Evolutionary conservation across 1,140 invertebrate genomes (phyloP).

Genomic region (Epicauta chinensis): DNA sequence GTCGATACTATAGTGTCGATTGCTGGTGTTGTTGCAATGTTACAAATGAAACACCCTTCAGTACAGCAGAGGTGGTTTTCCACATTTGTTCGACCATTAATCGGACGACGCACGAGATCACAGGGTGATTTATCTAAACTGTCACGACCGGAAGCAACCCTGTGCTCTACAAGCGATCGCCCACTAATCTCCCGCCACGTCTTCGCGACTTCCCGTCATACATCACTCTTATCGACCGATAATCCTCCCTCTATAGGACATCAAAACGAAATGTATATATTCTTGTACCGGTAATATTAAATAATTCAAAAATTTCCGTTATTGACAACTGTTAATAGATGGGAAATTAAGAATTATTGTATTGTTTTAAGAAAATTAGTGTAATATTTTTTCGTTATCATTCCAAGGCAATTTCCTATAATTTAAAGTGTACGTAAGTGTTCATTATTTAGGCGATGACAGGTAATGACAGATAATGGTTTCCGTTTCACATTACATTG

Average conservation of each 20-base stretch:
- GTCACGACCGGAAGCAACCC: slow-evolving; percentile 40
- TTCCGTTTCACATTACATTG: slow-evolving; percentile 15
- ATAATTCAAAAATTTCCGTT: too few relatives aligned
- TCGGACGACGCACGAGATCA: slow-evolving; percentile 31
- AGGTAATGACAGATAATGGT: slow-evolving; percentile 13
- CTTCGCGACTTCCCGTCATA: slow-evolving; percentile 40
- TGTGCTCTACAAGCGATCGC: slow-evolving; percentile 38
- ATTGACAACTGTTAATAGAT: too few relatives aligned
- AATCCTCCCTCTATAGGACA: slow-evolving; percentile 15
- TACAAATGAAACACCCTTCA: slow-evolving; percentile 14
- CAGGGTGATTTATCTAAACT: slow-evolving; percentile 41
- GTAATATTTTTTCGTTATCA: slow-evolving; percentile 11
- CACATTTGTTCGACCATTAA: slow-evolving; percentile 42
- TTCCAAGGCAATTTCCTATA: neutral
- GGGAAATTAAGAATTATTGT: too few relatives aligned
- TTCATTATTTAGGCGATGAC: slow-evolving; percentile 3
- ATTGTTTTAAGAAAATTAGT: neutral
- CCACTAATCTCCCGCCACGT: slow-evolving; percentile 39
- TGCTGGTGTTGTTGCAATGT: too few relatives aligned
- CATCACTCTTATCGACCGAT: slow-evolving; percentile 27
- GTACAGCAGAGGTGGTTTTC: slow-evolving; percentile 37
- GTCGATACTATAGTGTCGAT: slow-evolving; percentile 15
- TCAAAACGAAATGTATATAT: too few relatives aligned
- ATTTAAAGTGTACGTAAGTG: neutral
- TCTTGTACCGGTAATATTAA: too few relatives aligned